Conservation (phyloP, 2,113 vertebrate species). For the Trochalopteron elliotii region DNA sequence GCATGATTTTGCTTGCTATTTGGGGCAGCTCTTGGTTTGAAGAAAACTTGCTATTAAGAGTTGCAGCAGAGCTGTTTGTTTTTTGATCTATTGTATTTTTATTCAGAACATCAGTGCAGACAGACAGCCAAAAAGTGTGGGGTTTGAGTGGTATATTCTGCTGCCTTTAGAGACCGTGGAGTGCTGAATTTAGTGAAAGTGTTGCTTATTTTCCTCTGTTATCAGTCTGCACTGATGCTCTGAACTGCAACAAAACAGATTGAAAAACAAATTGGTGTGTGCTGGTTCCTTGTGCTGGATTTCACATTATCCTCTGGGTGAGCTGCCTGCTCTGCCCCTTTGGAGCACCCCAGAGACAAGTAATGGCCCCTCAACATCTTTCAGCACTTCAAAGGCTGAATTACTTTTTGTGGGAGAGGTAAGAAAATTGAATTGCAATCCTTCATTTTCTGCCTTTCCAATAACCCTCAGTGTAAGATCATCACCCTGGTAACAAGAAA, state of each 20-base stretch:
- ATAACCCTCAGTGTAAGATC: conserved; percentile 33
- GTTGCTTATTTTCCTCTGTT: conserved; percentile 65
- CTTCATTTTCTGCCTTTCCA: conserved; percentile 50
- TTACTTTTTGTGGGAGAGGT: conserved; percentile 48
- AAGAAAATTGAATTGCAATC: conserved; percentile 60
- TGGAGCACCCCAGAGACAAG: conserved; percentile 17
- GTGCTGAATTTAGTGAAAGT: conserved; percentile 43
- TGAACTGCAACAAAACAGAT: conserved; percentile 74
- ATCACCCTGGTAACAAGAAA: conserved; percentile 38
- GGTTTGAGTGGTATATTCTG: not conserved
- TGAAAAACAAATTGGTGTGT: conserved; percentile 74
- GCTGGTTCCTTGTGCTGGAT: conserved; percentile 25
- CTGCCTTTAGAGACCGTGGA: conserved; percentile 39
- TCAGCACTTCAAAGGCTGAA: conserved; percentile 25
- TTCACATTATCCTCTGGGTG: conserved; percentile 29
- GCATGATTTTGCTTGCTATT: conserved; percentile 5
- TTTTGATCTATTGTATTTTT: conserved; percentile 56
- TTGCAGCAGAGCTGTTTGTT: conserved; percentile 32
- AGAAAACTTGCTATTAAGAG: conserved; percentile 20
- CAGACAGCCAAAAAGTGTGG: not conserved
- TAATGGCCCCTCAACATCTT: conserved; percentile 48
- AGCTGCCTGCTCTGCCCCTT: conserved; percentile 1
- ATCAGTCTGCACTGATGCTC: conserved; percentile 51
- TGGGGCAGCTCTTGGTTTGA: conserved; percentile 9
- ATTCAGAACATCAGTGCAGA: conserved; percentile 41